Percentiles rank a stretch among this genome's conserved stretches.
These are phyloP conservation scores for Plagodis dolabraria DNA, from an alignment of 2,888 invertebrate genomes.

Conservation along the genomic window DNA sequence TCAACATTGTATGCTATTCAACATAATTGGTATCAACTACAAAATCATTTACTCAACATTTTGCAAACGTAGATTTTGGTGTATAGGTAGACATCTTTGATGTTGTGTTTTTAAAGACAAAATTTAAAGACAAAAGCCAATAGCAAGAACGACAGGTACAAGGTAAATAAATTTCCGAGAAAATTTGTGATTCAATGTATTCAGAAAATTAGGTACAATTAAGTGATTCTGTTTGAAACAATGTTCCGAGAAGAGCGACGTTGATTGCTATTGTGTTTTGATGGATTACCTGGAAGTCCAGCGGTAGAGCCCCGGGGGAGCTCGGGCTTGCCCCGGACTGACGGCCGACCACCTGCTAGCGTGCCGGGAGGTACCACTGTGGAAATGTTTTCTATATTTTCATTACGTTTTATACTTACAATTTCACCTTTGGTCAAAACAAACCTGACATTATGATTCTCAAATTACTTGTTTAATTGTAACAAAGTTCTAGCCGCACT, in stretches of 20 bases:
- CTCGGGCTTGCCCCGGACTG: conserved; percentile 77
- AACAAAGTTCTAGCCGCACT: too few relatives aligned
- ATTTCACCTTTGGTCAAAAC: too few relatives aligned
- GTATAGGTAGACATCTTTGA: too few relatives aligned
- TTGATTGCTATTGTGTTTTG: conserved; percentile 11
- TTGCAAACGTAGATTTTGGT: too few relatives aligned
- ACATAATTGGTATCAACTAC: too few relatives aligned
- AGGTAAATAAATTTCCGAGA: neutral
- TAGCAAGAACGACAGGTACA: neutral
- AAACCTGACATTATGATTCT: too few relatives aligned
- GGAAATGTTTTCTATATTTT: conserved; percentile 6
- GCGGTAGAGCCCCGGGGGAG: conserved; percentile 74
- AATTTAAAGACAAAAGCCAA: too few relatives aligned
- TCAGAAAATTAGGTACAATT: neutral
- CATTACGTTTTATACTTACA: neutral
- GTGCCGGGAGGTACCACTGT: conserved; percentile 66
- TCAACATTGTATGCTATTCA: too few relatives aligned
- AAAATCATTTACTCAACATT: too few relatives aligned
- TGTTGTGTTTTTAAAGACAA: too few relatives aligned
- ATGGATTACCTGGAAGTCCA: conserved; percentile 66
- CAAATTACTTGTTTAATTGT: too few relatives aligned
- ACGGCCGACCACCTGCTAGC: conserved; percentile 68
- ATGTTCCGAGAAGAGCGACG: neutral
- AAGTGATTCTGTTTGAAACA: neutral
- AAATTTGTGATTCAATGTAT: neutral